Conservation (phyloP, 2,888 invertebrate species). For the Mellilla xanthometata region DNA sequence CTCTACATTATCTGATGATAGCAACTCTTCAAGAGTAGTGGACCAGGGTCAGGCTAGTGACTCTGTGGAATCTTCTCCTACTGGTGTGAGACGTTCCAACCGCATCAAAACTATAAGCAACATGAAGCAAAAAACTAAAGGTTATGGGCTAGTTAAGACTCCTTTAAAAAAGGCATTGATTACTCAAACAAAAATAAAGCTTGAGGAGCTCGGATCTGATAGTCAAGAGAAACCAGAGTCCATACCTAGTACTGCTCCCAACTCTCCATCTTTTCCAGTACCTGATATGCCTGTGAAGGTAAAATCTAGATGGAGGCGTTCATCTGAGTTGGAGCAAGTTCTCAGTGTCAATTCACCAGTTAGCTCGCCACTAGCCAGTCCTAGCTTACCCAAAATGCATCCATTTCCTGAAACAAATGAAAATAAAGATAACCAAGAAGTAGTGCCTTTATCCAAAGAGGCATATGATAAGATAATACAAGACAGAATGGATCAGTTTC, state of each 20-base stretch:
- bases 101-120: conserved; percentile 89
- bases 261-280: conserved; percentile 69
- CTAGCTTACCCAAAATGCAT: conserved; percentile 56
- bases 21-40: conserved; percentile 65
- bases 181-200: conserved; percentile 76
- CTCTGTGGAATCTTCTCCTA: conserved; percentile 74
- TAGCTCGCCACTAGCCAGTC: conserved; percentile 66
- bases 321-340: conserved; percentile 85
- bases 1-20: conserved; percentile 72
- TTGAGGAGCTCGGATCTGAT: conserved; percentile 83
- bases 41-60: conserved; percentile 66
- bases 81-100: conserved; percentile 87
- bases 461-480: conserved; percentile 77
- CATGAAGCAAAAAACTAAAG: conserved; percentile 85
- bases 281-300: conserved; percentile 89
- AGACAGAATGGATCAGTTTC: conserved; percentile 87
- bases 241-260: conserved; percentile 44
- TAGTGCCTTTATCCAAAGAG: conserved; percentile 57
- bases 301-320: conserved; percentile 89
- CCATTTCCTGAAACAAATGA: conserved; percentile 48
- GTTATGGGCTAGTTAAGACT: conserved; percentile 85
- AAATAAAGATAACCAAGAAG: conserved; percentile 44
- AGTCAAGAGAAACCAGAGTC: conserved; percentile 68
- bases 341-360: conserved; percentile 79
- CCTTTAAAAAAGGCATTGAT: conserved; percentile 74